Base-by-base conservation (phyloP, 1,140 invertebrate genomes). In the Scylla paramamosain region DNA sequence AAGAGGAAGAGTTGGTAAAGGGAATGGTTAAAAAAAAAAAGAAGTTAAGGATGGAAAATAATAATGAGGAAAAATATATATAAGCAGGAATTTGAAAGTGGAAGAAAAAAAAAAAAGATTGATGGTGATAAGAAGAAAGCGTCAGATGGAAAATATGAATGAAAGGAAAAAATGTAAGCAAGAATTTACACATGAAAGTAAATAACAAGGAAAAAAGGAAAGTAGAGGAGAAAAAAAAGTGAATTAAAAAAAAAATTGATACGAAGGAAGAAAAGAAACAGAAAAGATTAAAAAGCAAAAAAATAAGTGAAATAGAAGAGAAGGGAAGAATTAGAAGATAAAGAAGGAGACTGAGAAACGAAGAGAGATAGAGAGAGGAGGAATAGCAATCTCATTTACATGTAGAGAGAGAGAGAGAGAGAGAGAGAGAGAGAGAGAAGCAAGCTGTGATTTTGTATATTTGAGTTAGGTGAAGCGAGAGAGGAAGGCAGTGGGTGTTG, bases 361-460 rank as follows among this genome's bases (percentile, higher is more conserved):
- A 67, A 25, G 20, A n/a, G n/a, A n/a, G n/a, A 77, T 16, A 77
- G 2, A 77, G 8, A 77, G 8, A 77, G n/a, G 6, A 77, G 25
- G 67, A 77, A 20, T n/a, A 25, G 25, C 6, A 77, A 77, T n/a
- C 67, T 77, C 20, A 77, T 59, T 20, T 7, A 77, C 8, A 77
- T 7, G n/a, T 1, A 77, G 67, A n/a, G 67, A n/a, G 67, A 77
- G 8, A 25, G n/a, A 3, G 1, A 7, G 16, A 77, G 20, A 77
- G 20, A 77, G 20, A 77, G 20, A 77, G 93, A 95, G 93, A 59
- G 52, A 59, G 91, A 92, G 95, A 95, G 91, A 93, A 95, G 95
- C 95, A 95, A 95, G 95, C 95, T 95, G 95, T 95, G 95, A 95
- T 95, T 93, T 93, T 95, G 95, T 95, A 95, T 59, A 95, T 95